phyloP scores from a whole-genome alignment of 2,888 invertebrate genomes.

The Encarsia formosa region DNA sequence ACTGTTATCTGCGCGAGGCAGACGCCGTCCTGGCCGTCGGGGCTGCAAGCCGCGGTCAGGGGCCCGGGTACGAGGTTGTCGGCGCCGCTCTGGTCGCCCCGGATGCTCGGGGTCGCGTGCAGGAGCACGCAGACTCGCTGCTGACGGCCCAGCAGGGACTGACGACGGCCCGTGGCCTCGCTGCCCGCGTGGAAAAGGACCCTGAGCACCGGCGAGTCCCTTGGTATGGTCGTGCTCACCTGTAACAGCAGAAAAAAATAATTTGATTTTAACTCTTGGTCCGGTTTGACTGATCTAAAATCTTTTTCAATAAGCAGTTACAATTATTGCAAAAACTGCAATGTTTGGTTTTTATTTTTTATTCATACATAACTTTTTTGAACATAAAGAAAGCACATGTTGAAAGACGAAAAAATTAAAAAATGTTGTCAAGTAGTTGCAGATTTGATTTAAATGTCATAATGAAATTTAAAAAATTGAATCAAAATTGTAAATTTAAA shows the following conservation, averaged over 20 bases:
- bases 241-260: constrained; percentile 5
- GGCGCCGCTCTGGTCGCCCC: constrained; percentile 26
- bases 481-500: too few species aligned
- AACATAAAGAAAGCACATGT: too few species aligned
- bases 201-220: constrained; percentile 86
- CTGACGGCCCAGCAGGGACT: constrained; percentile 59
- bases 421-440: too few species aligned
- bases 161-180: constrained; percentile 74
- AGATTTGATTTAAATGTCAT: too few species aligned
- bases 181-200: constrained; percentile 90
- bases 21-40: constrained; percentile 88
- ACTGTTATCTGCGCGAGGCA: constrained; percentile 82
- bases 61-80: constrained; percentile 42
- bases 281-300: too few species aligned
- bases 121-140: constrained; percentile 78
- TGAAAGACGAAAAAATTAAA: too few species aligned
- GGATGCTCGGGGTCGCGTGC: constrained; percentile 61
- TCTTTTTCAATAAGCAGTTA: too few species aligned
- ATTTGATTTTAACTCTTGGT: too few species aligned
- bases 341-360: too few species aligned
- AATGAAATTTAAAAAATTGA: too few species aligned
- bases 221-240: constrained; percentile 79
- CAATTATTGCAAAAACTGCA: too few species aligned
- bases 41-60: constrained; percentile 86
- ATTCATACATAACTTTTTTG: too few species aligned